A percentile compares a stretch with the other conserved stretches of the same genome.
These are phyloP conservation scores for Corythaeola cristata DNA, from an alignment of 2,113 vertebrate genomes.

Conservation along the genomic window DNA sequence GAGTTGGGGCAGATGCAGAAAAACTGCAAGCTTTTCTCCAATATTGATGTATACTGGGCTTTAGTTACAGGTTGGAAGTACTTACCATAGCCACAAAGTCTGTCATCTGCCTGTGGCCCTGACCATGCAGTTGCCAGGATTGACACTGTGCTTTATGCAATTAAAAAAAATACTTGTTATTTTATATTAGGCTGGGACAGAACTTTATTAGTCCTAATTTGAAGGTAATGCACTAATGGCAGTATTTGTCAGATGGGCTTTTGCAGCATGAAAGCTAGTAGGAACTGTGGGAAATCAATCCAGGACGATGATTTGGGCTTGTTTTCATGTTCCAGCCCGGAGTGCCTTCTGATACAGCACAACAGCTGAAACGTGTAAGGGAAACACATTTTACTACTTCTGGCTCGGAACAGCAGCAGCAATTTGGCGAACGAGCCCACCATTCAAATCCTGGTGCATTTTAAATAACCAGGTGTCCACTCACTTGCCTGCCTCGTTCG, in stretches of 20 bases:
- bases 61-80: neutral
- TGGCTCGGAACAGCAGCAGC: constrained; percentile 48
- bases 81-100: neutral
- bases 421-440: constrained; percentile 57
- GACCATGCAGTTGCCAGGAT: neutral
- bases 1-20: neutral
- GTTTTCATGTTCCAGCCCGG: neutral
- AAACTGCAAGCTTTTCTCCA: neutral
- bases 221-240: neutral
- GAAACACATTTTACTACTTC: constrained; percentile 66
- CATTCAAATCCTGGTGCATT: constrained; percentile 65
- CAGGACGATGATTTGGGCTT: neutral
- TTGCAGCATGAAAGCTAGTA: constrained; percentile 20
- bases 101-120: neutral
- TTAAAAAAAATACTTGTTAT: neutral
- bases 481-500: constrained; percentile 25
- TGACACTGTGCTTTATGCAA: neutral
- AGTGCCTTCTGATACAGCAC: constrained; percentile 21
- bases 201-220: constrained; percentile 21
- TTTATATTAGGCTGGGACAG: neutral
- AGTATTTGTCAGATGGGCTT: constrained; percentile 18
- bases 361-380: constrained; percentile 53
- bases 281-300: neutral
- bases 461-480: constrained; percentile 75
- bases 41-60: neutral